Evolutionary conservation across 2,797 vertebrate genomes (phyloP).

Genomic region (Brotogeris chrysoptera): DNA sequence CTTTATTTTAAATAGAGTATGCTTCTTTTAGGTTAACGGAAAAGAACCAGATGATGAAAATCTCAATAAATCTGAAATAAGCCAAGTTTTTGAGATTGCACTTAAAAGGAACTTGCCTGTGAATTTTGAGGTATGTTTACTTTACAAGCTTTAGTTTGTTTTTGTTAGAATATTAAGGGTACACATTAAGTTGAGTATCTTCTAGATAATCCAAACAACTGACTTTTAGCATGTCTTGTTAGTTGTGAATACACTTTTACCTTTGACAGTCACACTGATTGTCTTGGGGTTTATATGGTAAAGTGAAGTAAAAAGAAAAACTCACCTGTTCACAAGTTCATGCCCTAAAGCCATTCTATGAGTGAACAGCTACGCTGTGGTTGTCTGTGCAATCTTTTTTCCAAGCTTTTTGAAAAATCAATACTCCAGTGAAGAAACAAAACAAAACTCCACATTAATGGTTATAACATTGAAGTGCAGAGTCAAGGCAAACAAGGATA

Average conservation of each 20-base stretch:
- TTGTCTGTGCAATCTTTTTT: slow-evolving; percentile 53
- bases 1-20: slow-evolving; percentile 70
- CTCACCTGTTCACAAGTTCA: slow-evolving; percentile 16
- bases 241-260: slow-evolving; percentile 44
- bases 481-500: background rate
- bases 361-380: background rate
- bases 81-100: slow-evolving; percentile 99
- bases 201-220: slow-evolving; percentile 44
- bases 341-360: background rate
- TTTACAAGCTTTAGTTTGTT: slow-evolving; percentile 69
- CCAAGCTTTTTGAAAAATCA: background rate
- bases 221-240: slow-evolving; percentile 53
- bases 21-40: slow-evolving; percentile 87
- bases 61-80: slow-evolving; percentile 99
- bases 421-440: background rate
- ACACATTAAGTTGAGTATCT: slow-evolving; percentile 15
- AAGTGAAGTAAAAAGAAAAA: background rate
- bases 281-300: background rate
- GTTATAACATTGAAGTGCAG: background rate
- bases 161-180: slow-evolving; percentile 50
- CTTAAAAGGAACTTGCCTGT: slow-evolving; percentile 98
- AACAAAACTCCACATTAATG: background rate
- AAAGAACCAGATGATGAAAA: slow-evolving; percentile 92
- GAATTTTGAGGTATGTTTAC: slow-evolving; percentile 93
- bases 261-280: slow-evolving; percentile 29